phyloP scores from a whole-genome alignment of 2,888 invertebrate species.

The Pedicia rivosa region DNA sequence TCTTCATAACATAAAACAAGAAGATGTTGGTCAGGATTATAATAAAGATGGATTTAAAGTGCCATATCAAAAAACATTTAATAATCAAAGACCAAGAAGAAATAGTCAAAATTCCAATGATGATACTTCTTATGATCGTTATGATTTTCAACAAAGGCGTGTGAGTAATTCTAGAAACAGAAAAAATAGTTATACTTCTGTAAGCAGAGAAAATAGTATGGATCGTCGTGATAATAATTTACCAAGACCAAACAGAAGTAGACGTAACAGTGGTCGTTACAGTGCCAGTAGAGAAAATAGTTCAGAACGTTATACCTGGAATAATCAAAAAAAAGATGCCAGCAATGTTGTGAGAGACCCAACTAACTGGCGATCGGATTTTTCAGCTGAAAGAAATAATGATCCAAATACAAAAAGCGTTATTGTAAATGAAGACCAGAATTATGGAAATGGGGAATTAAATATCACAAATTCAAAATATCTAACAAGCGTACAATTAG shows the following conservation, averaged over 20 bases:
- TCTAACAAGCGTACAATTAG: too few relatives aligned
- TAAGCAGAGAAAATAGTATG: conserved; percentile 9
- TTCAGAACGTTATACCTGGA: conserved; percentile 3
- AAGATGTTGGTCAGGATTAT: background rate
- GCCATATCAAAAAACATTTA: background rate
- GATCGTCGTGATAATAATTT: conserved; percentile 7
- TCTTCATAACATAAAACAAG: too few relatives aligned
- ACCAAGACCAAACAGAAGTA: conserved; percentile 3
- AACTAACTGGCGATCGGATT: background rate
- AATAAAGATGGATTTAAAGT: background rate
- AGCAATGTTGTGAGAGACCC: background rate
- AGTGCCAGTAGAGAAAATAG: conserved; percentile 8
- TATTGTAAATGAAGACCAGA: background rate
- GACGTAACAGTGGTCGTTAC: conserved; percentile 5
- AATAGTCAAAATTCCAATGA: conserved; percentile 3
- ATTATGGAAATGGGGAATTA: too few relatives aligned
- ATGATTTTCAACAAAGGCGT: too few relatives aligned
- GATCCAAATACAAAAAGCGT: too few relatives aligned
- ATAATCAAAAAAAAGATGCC: background rate
- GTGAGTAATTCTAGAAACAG: conserved; percentile 8
- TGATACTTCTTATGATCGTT: background rate
- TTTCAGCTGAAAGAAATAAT: background rate
- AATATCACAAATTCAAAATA: too few relatives aligned
- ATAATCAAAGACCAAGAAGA: conserved; percentile 3
- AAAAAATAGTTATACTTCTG: conserved; percentile 6